These are phyloP conservation scores for Heliangelus exortis DNA, from an alignment of 2,797 vertebrate species.

Conservation along the genomic window DNA sequence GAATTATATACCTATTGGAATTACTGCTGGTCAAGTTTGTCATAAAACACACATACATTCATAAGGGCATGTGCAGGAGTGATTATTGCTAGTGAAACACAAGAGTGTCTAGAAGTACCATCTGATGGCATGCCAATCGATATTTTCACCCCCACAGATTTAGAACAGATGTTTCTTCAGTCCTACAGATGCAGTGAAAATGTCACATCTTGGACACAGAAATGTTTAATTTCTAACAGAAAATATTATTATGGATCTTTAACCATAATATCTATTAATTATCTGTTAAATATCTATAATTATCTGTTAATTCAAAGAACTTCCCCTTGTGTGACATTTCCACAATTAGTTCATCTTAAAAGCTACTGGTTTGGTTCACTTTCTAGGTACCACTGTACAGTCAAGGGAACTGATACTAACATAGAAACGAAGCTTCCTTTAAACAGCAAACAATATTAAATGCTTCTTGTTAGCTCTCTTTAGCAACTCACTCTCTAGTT, in stretches of 20 bases:
- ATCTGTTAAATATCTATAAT: no score
- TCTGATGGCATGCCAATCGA: neutral
- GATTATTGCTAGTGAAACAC: neutral
- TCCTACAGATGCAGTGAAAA: conserved; percentile 26
- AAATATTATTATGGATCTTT: neutral
- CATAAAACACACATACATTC: neutral
- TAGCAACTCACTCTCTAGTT: neutral
- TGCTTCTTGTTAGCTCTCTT: neutral
- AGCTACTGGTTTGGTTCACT: neutral
- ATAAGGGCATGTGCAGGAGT: neutral
- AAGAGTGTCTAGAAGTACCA: neutral
- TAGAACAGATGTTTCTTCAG: conserved; percentile 51
- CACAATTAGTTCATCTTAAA: neutral
- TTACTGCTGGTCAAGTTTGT: neutral
- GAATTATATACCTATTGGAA: neutral
- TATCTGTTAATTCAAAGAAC: neutral
- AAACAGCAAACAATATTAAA: neutral
- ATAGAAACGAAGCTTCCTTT: neutral
- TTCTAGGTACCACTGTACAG: neutral
- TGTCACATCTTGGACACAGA: neutral
- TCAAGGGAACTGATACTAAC: neutral
- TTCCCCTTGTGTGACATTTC: neutral
- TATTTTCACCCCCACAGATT: conserved; percentile 39
- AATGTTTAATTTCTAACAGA: neutral
- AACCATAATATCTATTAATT: no score